These are phyloP conservation scores for Tetragonula clypearis DNA, from an alignment of 1,140 invertebrate species.

Conservation along the genomic window DNA sequence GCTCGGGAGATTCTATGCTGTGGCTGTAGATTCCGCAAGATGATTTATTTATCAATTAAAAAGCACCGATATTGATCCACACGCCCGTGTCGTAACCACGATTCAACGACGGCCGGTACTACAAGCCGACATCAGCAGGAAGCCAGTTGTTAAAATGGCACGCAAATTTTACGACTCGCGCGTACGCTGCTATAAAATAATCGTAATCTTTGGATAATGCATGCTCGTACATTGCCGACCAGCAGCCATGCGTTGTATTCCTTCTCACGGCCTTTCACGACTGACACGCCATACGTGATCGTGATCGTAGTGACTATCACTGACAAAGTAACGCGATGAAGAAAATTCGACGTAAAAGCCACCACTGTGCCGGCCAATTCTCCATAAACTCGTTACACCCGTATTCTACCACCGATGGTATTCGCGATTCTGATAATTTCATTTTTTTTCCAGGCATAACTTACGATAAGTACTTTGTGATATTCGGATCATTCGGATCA, in stretches of 20 bases:
- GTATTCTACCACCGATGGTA: neutral
- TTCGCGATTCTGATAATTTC: constrained; percentile 6
- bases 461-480: neutral
- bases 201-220: constrained; percentile 69
- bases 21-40: neutral
- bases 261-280: neutral
- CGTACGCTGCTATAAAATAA: constrained; percentile 69
- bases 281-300: neutral
- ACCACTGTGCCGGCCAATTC: constrained; percentile 32
- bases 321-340: constrained; percentile 57
- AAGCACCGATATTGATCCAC: constrained; percentile 46
- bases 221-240: constrained; percentile 65
- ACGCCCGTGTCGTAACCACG: constrained; percentile 27
- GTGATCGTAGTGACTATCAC: constrained; percentile 42
- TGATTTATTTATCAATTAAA: constrained; percentile 70
- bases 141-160: constrained; percentile 71
- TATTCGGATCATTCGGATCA: neutral
- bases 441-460: neutral
- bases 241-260: constrained; percentile 56
- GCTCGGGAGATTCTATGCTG: constrained; percentile 48
- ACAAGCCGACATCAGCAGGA: constrained; percentile 59
- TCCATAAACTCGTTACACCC: constrained; percentile 58
- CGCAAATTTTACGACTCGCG: constrained; percentile 67
- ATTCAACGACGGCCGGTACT: constrained; percentile 37
- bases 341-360: constrained; percentile 58